A percentile compares a stretch with the other conserved stretches of the same genome.
phyloP scores from a whole-genome alignment of 1,140 invertebrate genomes.

The Caenorhabditis elegans region WBcel235 BX284606.5:6426501-6427000 shows the following conservation, averaged over 20 bases:
- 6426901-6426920: constrained; percentile 70
- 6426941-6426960: constrained; percentile 69
- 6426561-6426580: constrained; percentile 68
- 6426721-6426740: constrained; percentile 65
- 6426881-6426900: constrained; percentile 40
- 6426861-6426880: constrained; percentile 63
- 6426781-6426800: constrained; percentile 75
- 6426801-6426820: constrained; percentile 70
- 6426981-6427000: constrained; percentile 44
- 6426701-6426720: constrained; percentile 67
- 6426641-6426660: constrained; percentile 36
- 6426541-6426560: constrained; percentile 68
- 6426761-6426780: constrained; percentile 71
- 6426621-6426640: constrained; percentile 62
- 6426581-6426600: constrained; percentile 67
- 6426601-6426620: constrained; percentile 69
- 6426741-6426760: constrained; percentile 69
- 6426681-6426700: background rate
- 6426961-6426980: constrained; percentile 55
- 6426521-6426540: constrained; percentile 64
- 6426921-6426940: constrained; percentile 68
- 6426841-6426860: constrained; percentile 67
- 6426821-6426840: constrained; percentile 65
- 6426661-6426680: background rate
- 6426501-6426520: constrained; percentile 48